These are phyloP conservation scores for Equus przewalskii DNA, from an alignment of 2,113 vertebrate species.

Conservation along the genomic window DNA sequence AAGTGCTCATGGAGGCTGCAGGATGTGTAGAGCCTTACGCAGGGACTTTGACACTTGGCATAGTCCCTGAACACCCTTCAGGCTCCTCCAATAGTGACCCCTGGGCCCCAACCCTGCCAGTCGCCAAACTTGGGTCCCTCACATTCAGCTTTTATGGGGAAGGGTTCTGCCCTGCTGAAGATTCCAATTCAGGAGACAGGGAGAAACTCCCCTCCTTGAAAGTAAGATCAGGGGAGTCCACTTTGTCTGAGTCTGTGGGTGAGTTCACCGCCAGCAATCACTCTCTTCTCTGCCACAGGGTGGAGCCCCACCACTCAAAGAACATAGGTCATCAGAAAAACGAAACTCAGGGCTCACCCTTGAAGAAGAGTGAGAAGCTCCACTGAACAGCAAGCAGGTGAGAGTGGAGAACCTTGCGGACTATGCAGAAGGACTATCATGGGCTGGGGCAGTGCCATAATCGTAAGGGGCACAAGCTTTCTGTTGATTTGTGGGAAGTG, in stretches of 20 bases:
- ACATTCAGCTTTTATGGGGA: background rate
- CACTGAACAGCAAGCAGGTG: background rate
- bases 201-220: background rate
- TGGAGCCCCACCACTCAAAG: background rate
- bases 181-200: background rate
- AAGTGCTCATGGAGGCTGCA: background rate
- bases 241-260: background rate
- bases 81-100: background rate
- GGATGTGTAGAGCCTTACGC: no score
- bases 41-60: background rate
- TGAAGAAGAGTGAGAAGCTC: background rate
- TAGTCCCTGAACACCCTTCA: background rate
- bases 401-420: background rate
- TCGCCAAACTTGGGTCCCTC: background rate
- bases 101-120: background rate
- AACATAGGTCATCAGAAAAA: background rate
- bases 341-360: background rate
- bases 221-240: background rate
- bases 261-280: background rate
- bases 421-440: no score
- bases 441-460: no score
- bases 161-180: background rate
- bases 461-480: background rate
- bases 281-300: background rate
- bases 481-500: background rate